These are phyloP conservation scores for Cephus runcator DNA, from an alignment of 2,888 invertebrate genomes.

Conservation along the genomic window DNA sequence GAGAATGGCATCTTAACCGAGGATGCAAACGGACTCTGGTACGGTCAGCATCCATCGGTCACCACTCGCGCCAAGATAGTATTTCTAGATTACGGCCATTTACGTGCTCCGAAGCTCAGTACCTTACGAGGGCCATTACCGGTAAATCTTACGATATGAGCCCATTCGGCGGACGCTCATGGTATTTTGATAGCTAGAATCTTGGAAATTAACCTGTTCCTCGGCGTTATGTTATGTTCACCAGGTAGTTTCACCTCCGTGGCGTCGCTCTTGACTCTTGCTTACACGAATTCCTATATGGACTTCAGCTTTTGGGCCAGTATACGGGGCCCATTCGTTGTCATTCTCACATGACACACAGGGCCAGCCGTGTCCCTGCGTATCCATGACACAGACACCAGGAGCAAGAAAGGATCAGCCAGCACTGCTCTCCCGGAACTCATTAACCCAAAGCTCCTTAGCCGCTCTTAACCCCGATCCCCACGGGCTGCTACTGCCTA, in stretches of 20 bases:
- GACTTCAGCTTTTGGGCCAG: conserved; percentile 27
- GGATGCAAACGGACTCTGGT: not conserved
- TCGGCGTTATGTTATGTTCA: conserved; percentile 11
- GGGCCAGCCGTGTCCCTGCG: conserved; percentile 12
- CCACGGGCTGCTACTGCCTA: conserved; percentile 31
- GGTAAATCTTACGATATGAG: conserved; percentile 50
- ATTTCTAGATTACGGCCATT: conserved; percentile 58
- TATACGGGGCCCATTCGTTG: conserved; percentile 26
- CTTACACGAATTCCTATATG: conserved; percentile 5
- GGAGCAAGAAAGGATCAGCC: not conserved
- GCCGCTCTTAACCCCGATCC: conserved; percentile 54
- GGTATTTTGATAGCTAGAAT: conserved; percentile 47
- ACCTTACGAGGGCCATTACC: conserved; percentile 54
- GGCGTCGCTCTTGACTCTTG: conserved; percentile 1
- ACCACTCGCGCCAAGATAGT: conserved; percentile 39
- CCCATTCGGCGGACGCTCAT: conserved; percentile 39
- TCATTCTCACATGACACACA: conserved; percentile 15
- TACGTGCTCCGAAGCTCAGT: conserved; percentile 43
- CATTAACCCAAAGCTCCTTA: conserved; percentile 54
- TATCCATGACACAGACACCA: not conserved
- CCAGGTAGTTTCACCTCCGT: conserved; percentile 9
- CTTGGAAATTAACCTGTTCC: conserved; percentile 55
- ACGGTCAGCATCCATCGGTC: conserved; percentile 5
- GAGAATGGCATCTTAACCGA: conserved; percentile 27
- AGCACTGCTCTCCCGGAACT: conserved; percentile 38